Evolutionary conservation across 2,888 invertebrate species (phyloP).

Genomic region (Ophraella communa): DNA sequence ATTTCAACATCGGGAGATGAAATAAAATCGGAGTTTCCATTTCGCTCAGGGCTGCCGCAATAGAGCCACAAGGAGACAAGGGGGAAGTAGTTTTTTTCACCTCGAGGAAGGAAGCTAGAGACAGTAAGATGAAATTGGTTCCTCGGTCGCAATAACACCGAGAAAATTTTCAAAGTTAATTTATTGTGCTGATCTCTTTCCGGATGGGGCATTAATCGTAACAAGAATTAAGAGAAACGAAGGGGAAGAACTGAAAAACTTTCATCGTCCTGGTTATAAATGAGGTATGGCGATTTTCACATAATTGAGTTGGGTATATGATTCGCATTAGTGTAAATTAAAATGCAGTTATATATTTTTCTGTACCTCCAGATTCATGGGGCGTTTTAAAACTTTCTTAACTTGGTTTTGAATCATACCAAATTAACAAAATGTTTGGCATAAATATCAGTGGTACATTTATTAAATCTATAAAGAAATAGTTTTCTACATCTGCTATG

Average conservation of each 20-base stretch:
- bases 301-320: no score
- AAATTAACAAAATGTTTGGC: no score
- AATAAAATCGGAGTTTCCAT: constrained; percentile 45
- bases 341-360: no score
- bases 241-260: neutral
- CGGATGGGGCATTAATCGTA: neutral
- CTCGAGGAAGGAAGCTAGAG: constrained; percentile 12
- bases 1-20: constrained; percentile 46
- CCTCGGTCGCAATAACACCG: constrained; percentile 18
- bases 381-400: no score
- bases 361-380: no score
- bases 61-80: constrained; percentile 8
- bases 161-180: constrained; percentile 20
- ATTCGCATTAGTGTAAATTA: no score
- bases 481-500: no score
- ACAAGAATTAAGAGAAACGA: neutral
- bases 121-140: constrained; percentile 23
- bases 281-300: neutral
- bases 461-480: no score
- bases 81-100: constrained; percentile 8
- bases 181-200: constrained; percentile 1
- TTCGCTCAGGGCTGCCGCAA: constrained; percentile 36
- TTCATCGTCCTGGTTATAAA: neutral
- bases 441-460: no score
- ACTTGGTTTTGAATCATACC: no score